Conservation (phyloP, 1,140 invertebrate genomes). For the Vanessa tameamea region DNA sequence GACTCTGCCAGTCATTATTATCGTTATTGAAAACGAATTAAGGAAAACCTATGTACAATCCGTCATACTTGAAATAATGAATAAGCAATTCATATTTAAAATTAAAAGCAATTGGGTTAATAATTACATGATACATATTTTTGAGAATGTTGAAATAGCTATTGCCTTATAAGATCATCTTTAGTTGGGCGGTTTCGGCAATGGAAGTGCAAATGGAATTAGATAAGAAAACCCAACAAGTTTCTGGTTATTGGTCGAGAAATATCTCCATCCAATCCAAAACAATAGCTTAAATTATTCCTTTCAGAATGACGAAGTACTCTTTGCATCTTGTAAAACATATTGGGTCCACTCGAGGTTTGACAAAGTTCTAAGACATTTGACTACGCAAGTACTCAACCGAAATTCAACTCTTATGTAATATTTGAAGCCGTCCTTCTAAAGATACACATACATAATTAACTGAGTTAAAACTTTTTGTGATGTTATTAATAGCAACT, state of each 20-base stretch:
- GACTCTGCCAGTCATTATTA: conserved; percentile 5
- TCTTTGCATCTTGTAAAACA: neutral
- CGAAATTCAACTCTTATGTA: conserved; percentile 37
- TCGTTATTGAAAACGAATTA: conserved; percentile 1
- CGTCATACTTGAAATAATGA: neutral
- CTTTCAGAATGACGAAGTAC: neutral
- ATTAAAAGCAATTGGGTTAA: too few species aligned
- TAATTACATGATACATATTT: too few species aligned
- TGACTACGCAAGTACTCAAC: conserved; percentile 34
- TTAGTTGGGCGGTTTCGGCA: too few species aligned
- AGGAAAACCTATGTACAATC: neutral
- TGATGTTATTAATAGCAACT: neutral
- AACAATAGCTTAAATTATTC: neutral
- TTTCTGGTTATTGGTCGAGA: neutral
- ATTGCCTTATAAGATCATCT: too few species aligned
- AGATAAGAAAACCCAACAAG: neutral
- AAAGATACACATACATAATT: conserved; percentile 8
- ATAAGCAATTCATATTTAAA: too few species aligned
- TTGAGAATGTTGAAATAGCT: too few species aligned
- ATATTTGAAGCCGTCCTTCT: conserved; percentile 20
- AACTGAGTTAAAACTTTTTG: neutral
- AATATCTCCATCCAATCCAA: neutral
- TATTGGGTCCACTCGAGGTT: conserved; percentile 51
- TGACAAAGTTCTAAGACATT: conserved; percentile 44
- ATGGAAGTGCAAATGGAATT: neutral